These are phyloP conservation scores for Boloria euphrosyne DNA, from an alignment of 2,888 invertebrate species.

Conservation along the genomic window DNA sequence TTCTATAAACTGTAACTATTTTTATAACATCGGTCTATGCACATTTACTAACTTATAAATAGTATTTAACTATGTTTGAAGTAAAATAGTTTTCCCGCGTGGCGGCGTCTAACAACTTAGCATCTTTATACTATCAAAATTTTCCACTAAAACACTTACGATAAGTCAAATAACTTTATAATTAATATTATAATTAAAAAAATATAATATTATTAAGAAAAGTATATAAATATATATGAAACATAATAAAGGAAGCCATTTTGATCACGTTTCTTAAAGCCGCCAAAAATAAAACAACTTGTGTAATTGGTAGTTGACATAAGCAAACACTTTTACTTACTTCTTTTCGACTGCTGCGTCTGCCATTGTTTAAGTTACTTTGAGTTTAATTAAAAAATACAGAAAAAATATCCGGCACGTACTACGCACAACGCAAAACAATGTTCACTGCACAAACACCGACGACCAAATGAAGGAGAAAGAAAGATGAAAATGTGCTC, in stretches of 20 bases:
- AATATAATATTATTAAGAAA: background rate
- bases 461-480: constrained; percentile 77
- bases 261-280: constrained; percentile 77
- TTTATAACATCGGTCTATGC: constrained; percentile 4
- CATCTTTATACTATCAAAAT: constrained; percentile 52
- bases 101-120: constrained; percentile 60
- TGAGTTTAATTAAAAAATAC: constrained; percentile 53
- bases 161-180: background rate
- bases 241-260: constrained; percentile 77
- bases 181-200: constrained; percentile 5
- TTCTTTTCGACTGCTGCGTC: constrained; percentile 86
- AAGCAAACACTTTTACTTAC: constrained; percentile 76
- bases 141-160: constrained; percentile 44
- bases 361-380: constrained; percentile 81
- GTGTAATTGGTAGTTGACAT: constrained; percentile 42
- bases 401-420: constrained; percentile 64
- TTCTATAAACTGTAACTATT: constrained; percentile 19
- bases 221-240: constrained; percentile 17
- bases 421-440: constrained; percentile 67
- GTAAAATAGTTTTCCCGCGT: constrained; percentile 69
- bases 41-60: background rate
- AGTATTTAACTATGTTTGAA: constrained; percentile 20
- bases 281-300: constrained; percentile 67
- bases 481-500: constrained; percentile 68
- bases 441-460: constrained; percentile 78